Evolutionary conservation across 2,113 vertebrate species (phyloP).

Genomic region (Coturnix japonica): DNA sequence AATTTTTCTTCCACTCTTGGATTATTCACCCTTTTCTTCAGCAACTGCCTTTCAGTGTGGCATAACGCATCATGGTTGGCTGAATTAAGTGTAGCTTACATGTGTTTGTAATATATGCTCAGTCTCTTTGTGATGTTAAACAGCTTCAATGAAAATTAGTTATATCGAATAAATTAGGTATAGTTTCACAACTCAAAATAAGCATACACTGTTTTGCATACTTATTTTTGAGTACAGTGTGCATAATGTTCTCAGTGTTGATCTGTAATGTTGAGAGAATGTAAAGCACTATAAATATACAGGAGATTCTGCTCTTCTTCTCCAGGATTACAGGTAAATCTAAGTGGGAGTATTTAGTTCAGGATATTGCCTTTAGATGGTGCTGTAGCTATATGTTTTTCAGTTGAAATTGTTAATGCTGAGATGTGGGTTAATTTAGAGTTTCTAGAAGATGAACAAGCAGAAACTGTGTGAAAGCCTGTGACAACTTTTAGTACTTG

Average conservation of each 20-base stretch:
- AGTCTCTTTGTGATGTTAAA: background rate
- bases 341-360: background rate
- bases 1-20: background rate
- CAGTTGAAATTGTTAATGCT: background rate
- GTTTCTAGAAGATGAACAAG: background rate
- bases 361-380: conserved; percentile 46
- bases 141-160: background rate
- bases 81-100: background rate
- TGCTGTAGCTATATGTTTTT: conserved; percentile 21
- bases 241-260: background rate
- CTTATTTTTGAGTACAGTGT: background rate
- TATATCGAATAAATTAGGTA: background rate
- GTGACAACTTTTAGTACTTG: background rate
- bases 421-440: background rate
- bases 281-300: background rate
- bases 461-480: background rate
- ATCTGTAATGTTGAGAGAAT: background rate
- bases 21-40: background rate
- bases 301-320: background rate
- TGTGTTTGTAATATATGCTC: background rate
- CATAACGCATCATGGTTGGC: background rate
- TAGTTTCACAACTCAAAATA: background rate
- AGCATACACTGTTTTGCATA: background rate
- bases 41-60: background rate
- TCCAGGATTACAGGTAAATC: background rate